phyloP scores from a whole-genome alignment of 2,113 vertebrate genomes.

The Columba janthina region DNA sequence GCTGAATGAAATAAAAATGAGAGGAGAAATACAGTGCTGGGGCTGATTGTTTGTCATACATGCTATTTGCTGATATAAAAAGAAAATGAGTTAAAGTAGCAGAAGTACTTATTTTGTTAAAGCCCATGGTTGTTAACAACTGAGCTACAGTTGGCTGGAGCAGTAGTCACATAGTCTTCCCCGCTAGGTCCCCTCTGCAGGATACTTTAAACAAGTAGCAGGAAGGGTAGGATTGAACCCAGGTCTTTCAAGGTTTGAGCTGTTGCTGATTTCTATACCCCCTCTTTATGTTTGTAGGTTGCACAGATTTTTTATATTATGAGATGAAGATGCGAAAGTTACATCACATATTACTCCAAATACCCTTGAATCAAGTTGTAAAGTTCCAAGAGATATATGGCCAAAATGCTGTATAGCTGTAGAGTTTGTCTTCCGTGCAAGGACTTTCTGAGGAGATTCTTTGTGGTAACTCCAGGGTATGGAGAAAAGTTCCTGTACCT shows the following conservation, averaged over 20 bases:
- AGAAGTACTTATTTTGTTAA: not conserved
- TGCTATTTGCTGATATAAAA: not conserved
- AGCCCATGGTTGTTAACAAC: not conserved
- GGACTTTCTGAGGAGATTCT: not conserved
- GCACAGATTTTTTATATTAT: not conserved
- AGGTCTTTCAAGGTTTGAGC: not conserved
- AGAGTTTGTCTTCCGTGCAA: not conserved
- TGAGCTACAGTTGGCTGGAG: not conserved
- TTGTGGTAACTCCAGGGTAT: not conserved
- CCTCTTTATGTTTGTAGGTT: not conserved
- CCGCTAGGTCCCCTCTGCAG: not conserved
- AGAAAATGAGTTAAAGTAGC: not conserved
- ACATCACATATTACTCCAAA: not conserved
- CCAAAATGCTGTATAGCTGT: not conserved
- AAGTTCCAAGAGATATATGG: not conserved
- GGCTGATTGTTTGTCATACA: not conserved
- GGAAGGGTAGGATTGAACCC: not conserved
- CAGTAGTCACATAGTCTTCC: not conserved
- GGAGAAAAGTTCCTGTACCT: not conserved
- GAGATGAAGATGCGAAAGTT: not conserved
- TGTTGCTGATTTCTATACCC: not conserved
- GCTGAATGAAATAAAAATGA: constrained; percentile 37
- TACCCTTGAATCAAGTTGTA: not conserved
- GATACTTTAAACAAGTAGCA: not conserved
- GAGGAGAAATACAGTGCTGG: not conserved